Base-by-base conservation (phyloP, 2,888 invertebrate species). In the Argyra leucocephala region DNA sequence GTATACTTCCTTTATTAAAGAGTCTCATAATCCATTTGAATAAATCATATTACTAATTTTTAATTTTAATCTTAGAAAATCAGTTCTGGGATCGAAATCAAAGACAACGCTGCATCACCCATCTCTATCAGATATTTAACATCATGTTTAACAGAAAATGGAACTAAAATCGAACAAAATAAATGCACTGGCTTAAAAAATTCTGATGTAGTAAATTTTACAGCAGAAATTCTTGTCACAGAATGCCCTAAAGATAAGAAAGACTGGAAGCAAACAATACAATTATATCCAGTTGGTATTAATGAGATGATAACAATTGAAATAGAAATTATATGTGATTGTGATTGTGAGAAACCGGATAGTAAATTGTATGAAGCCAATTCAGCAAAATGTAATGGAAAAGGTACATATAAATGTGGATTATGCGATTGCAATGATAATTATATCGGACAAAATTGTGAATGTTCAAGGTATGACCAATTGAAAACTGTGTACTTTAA, bases 251-350 rank as follows among this genome's bases (percentile, higher is more conserved):
- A 87, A 70, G 86, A 91, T 74, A 84, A 82, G 22, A 84, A 81
- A 24, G 88, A 91, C 71, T 90, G 91, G 88, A 84, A 83, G 68
- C 90, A 91, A 76, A 84, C 82, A 0, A 88, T 96, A 74, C 84
- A 86, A 67, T 91, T 96, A 71, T 92, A 92, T 75, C 96, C 96
- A 1, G 91, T 95, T 23, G 96, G 95, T 67, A 86, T 96, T 68
- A 89, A 90, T 58, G 96, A 96, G 78, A 87, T 88, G 68, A 82
- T 96, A 59, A 83, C 84, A 1, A 86, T 96, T 9, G 88, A 92
- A 71, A 81, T 96, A 67, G 89, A 93, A 74, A 91, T 95, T 85
- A 81, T 92, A 64, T 96, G 96, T 75, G 90, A 92, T 74, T 96
- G 96, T 75, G 89, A 90, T 15, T 96, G 96, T 76, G 95, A 95